Percentiles rank a stretch among this genome's conserved stretches.
Evolutionary conservation across 2,113 vertebrate species (phyloP).

Genomic region (Atractosteus spatula): DNA sequence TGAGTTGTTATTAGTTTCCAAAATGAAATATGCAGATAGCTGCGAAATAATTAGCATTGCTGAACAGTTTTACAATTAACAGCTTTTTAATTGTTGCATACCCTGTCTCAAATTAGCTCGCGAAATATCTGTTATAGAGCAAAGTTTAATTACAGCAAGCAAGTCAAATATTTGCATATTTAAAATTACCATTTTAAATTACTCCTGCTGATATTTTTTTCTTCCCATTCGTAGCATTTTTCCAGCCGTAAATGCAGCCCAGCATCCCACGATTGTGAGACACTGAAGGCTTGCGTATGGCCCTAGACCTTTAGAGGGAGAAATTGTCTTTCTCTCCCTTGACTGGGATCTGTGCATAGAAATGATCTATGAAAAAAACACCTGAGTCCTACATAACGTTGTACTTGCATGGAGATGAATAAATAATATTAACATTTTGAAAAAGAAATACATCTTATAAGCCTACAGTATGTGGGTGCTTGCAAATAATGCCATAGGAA

Average conservation of each 20-base stretch:
- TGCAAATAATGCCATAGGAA: constrained; percentile 28
- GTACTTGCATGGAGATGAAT: constrained; percentile 33
- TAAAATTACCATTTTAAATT: constrained; percentile 62
- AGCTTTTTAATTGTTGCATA: constrained; percentile 69
- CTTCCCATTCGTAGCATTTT: constrained; percentile 28
- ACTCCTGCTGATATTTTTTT: constrained; percentile 30
- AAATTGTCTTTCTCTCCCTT: background rate
- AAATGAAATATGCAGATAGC: constrained; percentile 25
- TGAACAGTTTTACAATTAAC: constrained; percentile 73
- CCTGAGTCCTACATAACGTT: background rate
- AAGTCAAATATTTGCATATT: constrained; percentile 63
- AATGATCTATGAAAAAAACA: background rate
- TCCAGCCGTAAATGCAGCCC: constrained; percentile 16
- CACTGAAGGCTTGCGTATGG: constrained; percentile 13
- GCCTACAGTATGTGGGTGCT: constrained; percentile 24
- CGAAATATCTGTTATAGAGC: constrained; percentile 68
- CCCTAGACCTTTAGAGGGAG: background rate
- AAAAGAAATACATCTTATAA: too few species aligned
- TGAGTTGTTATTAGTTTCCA: constrained; percentile 14
- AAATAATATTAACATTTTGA: too few species aligned
- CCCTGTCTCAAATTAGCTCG: constrained; percentile 67
- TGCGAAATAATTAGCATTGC: constrained; percentile 71
- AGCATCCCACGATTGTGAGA: background rate
- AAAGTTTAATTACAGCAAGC: constrained; percentile 67
- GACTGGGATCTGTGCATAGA: constrained; percentile 1